Evolutionary conservation across 37 sponge, comb jelly and placozoan species (phyloP).

Genomic region (Cladorhizidae sp.): DNA sequence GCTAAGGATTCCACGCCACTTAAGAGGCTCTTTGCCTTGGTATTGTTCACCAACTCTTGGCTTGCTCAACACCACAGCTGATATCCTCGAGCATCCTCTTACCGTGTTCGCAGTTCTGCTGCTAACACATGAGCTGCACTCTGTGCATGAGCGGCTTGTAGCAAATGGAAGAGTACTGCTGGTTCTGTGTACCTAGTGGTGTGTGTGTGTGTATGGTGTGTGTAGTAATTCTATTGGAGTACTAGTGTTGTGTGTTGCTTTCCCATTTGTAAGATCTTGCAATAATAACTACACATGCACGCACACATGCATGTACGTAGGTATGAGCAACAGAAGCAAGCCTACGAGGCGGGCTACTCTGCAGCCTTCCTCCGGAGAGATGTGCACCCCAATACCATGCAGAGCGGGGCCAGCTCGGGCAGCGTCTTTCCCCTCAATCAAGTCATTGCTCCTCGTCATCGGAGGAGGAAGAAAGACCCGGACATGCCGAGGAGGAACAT

Average conservation of each 20-base stretch:
- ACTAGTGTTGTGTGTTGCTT: no score
- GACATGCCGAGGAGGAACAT: conserved; percentile 86
- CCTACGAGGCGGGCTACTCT: conserved; percentile 75
- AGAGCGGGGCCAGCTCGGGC: background rate
- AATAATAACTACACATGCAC: no score
- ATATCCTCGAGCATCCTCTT: background rate
- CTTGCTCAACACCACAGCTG: background rate
- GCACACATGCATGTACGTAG: no score
- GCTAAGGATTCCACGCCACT: background rate
- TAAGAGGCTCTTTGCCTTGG: background rate
- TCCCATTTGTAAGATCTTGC: no score
- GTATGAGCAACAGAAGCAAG: conserved; percentile 85
- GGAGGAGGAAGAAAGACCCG: conserved; percentile 79
- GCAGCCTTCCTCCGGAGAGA: conserved; percentile 58
- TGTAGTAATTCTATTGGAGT: no score
- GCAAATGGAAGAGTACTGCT: no score
- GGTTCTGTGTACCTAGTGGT: no score
- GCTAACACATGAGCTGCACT: no score
- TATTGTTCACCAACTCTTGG: background rate
- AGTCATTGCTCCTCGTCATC: conserved; percentile 38
- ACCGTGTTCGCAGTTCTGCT: no score
- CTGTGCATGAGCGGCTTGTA: no score
- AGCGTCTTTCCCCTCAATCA: conserved; percentile 1
- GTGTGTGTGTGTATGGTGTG: no score
- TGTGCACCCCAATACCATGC: background rate